phyloP scores from a whole-genome alignment of 1,140 invertebrate genomes.

The Drosophila yakuba region DNA sequence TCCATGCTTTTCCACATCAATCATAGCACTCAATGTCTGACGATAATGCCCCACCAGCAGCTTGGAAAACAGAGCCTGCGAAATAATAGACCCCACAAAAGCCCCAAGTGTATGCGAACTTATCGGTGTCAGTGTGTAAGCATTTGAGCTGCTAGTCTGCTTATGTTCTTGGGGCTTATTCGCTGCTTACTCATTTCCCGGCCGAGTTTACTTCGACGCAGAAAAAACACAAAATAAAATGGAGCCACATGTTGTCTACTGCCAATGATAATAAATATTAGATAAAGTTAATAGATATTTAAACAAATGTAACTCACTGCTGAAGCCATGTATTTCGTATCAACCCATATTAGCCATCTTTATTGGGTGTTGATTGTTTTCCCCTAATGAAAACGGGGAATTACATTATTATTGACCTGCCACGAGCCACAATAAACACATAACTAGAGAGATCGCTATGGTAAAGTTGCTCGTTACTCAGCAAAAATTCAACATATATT shows the following conservation, averaged over 20 bases:
- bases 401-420: conserved; percentile 15
- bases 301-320: conserved; percentile 36
- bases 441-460: no score
- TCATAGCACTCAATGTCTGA: conserved; percentile 52
- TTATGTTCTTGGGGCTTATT: conserved; percentile 64
- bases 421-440: conserved; percentile 3
- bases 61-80: neutral
- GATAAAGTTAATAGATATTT: conserved; percentile 50
- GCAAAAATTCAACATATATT: no score
- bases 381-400: conserved; percentile 43
- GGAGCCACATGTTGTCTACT: conserved; percentile 25
- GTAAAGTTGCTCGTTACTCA: no score
- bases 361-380: conserved; percentile 45
- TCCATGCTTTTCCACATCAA: conserved; percentile 35
- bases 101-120: conserved; percentile 20
- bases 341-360: conserved; percentile 44
- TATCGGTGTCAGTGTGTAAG: conserved; percentile 21
- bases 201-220: neutral
- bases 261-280: conserved; percentile 54
- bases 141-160: conserved; percentile 23
- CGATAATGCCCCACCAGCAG: conserved; percentile 11
- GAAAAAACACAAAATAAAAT: neutral
- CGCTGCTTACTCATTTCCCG: conserved; percentile 46
- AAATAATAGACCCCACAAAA: conserved; percentile 42
- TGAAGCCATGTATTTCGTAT: conserved; percentile 64